Percentiles rank a stretch among this genome's conserved stretches.
Evolutionary conservation across 2,888 invertebrate species (phyloP).

Genomic region (Julus scanicus): DNA sequence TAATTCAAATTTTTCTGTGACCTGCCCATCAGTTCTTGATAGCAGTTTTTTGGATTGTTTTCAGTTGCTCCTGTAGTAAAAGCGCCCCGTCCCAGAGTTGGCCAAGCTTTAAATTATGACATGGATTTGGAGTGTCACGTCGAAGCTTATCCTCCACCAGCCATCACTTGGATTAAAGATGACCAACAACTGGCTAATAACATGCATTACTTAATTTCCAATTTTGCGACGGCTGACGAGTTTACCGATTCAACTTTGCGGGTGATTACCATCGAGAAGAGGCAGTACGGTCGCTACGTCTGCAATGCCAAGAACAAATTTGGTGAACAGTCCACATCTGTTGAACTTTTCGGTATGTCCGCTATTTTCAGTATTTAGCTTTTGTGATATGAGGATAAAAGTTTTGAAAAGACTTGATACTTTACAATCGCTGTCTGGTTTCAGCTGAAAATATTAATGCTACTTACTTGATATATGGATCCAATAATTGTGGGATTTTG

Average conservation of each 20-base stretch:
- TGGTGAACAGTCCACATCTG: conserved; percentile 80
- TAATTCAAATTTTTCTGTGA: neutral
- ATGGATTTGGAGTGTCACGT: conserved; percentile 95
- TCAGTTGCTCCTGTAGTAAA: conserved; percentile 83
- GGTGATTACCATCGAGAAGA: conserved; percentile 89
- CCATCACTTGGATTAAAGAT: conserved; percentile 87
- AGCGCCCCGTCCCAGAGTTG: conserved; percentile 77
- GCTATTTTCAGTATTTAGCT: neutral
- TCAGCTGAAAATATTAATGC: no score
- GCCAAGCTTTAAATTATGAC: conserved; percentile 90
- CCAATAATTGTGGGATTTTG: neutral
- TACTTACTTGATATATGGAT: neutral
- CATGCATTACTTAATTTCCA: conserved; percentile 89
- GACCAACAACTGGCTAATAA: conserved; percentile 85
- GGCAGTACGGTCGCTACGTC: conserved; percentile 84
- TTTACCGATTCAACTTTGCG: conserved; percentile 90
- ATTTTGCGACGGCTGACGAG: conserved; percentile 91
- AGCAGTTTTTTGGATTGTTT: neutral
- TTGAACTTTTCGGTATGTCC: conserved; percentile 83
- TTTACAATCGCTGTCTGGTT: no score
- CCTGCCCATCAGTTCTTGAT: neutral
- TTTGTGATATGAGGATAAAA: neutral
- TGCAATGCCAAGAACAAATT: conserved; percentile 91
- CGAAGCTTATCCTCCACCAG: conserved; percentile 93
- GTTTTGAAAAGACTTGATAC: neutral